Percentiles rank a stretch among this genome's conserved stretches.
Conservation (phyloP, 2,888 invertebrate genomes). For the Polietes domitor region DNA sequence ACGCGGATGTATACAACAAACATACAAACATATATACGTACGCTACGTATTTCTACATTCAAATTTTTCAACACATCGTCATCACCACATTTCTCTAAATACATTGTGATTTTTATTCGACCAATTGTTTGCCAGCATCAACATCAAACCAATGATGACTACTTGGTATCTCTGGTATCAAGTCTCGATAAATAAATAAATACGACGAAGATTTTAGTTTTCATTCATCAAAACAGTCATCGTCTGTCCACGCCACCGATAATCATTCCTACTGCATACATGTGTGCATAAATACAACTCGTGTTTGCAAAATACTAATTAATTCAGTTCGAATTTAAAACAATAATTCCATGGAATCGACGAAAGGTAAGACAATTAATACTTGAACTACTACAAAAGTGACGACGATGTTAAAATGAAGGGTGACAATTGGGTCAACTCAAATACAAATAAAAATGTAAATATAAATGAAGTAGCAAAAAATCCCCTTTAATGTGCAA, state of each 20-base stretch:
- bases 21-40: no score
- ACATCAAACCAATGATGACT: not conserved
- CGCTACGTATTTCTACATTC: no score
- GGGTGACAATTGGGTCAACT: conserved; percentile 1
- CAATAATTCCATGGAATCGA: not conserved
- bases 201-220: conserved; percentile 10
- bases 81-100: no score
- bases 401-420: not conserved
- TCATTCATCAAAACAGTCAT: not conserved
- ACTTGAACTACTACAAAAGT: not conserved
- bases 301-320: not conserved
- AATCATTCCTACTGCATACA: not conserved
- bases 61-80: no score
- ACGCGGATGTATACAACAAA: no score
- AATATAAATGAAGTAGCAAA: not conserved
- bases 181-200: not conserved
- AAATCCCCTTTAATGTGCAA: not conserved
- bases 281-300: not conserved
- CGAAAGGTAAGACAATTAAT: not conserved
- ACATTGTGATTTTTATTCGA: no score
- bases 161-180: not conserved
- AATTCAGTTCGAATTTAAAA: conserved; percentile 1
- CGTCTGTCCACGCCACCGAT: not conserved
- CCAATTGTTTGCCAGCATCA: not conserved
- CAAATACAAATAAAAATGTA: not conserved